phyloP scores from a whole-genome alignment of 2,113 vertebrate genomes.

The Corapipo altera region DNA sequence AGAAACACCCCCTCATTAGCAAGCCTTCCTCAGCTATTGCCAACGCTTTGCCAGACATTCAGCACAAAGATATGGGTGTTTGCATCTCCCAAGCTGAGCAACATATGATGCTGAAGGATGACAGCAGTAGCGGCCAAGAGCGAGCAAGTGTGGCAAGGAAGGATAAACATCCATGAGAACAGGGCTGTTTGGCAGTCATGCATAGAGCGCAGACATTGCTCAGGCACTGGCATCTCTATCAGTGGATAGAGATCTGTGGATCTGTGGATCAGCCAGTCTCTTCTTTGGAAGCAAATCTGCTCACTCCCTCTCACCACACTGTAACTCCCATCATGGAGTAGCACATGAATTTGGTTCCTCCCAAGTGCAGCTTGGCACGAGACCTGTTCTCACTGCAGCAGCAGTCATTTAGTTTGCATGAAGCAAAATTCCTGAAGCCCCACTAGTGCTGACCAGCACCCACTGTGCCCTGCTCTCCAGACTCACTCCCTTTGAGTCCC shows the following conservation, averaged over 20 bases:
- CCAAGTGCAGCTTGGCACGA: fast-evolving
- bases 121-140: background rate
- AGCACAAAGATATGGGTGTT: fast-evolving
- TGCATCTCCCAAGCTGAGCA: background rate
- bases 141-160: fast-evolving
- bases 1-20: background rate
- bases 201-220: background rate
- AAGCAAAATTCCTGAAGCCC: background rate
- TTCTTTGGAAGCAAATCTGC: background rate
- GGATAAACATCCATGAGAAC: fast-evolving
- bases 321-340: background rate
- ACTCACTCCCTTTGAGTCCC: background rate
- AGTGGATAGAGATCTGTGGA: too few species aligned
- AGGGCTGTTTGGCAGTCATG: background rate
- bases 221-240: background rate
- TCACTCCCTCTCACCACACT: background rate
- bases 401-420: fast-evolving
- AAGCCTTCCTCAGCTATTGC: background rate
- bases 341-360: fast-evolving
- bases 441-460: background rate
- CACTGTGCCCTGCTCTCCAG: fast-evolving
- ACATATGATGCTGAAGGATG: fast-evolving
- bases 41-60: background rate
- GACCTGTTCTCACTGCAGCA: background rate
- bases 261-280: too few species aligned